Percentiles rank a stretch among this genome's conserved stretches.
Conservation (phyloP, 2,888 invertebrate genomes). For the Apomyelois bistriatella region DNA sequence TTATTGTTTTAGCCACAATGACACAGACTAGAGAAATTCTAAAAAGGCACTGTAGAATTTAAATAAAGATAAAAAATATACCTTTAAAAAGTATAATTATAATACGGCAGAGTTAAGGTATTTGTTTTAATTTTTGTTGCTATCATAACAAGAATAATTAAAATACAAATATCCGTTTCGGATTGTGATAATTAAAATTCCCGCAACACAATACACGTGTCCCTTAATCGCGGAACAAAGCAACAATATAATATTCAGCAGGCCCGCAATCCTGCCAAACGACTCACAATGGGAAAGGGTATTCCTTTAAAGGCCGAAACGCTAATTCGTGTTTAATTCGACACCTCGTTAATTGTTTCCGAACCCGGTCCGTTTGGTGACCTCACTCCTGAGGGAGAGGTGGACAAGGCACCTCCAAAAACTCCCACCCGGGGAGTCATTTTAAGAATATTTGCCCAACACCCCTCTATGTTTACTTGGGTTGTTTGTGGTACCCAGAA, state of each 20-base stretch:
- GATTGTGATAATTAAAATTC: constrained; percentile 45
- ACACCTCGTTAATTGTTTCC: constrained; percentile 80
- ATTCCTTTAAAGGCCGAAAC: constrained; percentile 73
- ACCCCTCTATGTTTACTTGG: constrained; percentile 73
- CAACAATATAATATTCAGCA: constrained; percentile 76
- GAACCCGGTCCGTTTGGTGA: constrained; percentile 75
- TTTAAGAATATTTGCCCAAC: constrained; percentile 78
- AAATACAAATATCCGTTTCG: background rate
- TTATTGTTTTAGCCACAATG: too few species aligned
- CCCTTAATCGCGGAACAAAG: constrained; percentile 67
- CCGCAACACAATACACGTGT: constrained; percentile 47
- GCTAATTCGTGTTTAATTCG: constrained; percentile 80
- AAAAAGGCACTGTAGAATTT: too few species aligned
- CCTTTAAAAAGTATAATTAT: too few species aligned
- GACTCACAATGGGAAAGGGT: constrained; percentile 76
- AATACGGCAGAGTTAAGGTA: too few species aligned
- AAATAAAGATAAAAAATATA: too few species aligned
- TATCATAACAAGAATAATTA: background rate
- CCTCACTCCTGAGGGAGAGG: constrained; percentile 57
- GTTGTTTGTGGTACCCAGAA: constrained; percentile 78
- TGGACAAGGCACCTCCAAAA: constrained; percentile 50
- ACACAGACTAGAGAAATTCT: too few species aligned
- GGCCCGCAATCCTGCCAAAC: constrained; percentile 75
- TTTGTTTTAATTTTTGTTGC: too few species aligned
- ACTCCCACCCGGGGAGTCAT: constrained; percentile 61